A percentile compares a stretch with the other conserved stretches of the same genome.
Conservation (phyloP, 2,888 invertebrate genomes). For the Idaea biselata region DNA sequence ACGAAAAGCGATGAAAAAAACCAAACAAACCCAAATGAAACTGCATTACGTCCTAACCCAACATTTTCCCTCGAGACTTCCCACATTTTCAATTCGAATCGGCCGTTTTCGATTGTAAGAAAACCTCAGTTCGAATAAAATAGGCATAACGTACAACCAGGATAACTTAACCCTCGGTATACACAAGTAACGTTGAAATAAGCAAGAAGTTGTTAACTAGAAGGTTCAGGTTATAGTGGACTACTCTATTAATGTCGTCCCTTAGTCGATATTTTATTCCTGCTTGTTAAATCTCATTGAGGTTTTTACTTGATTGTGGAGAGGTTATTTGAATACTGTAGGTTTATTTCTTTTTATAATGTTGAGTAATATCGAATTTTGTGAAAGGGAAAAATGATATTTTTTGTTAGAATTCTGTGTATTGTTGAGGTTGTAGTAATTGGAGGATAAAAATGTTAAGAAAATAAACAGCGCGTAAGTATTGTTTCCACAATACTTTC, state of each 20-base stretch:
- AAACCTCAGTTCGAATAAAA: constrained; percentile 64
- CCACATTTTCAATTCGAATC: constrained; percentile 71
- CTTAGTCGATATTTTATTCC: constrained; percentile 71
- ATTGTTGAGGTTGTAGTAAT: not conserved
- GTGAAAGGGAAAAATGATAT: constrained; percentile 2
- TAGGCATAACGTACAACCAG: constrained; percentile 41
- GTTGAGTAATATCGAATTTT: not conserved
- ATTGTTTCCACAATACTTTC: too few species aligned
- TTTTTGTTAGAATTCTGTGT: constrained; percentile 1
- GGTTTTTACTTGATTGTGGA: constrained; percentile 56
- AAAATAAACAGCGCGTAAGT: not conserved
- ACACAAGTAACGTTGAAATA: constrained; percentile 10
- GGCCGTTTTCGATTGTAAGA: constrained; percentile 62
- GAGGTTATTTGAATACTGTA: constrained; percentile 43
- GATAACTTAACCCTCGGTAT: constrained; percentile 30
- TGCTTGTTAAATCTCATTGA: constrained; percentile 72
- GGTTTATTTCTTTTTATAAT: constrained; percentile 29
- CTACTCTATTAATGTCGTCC: constrained; percentile 43
- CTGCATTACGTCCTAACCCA: constrained; percentile 34
- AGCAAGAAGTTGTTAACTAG: constrained; percentile 1
- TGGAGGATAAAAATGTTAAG: not conserved
- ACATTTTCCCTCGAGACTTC: constrained; percentile 61
- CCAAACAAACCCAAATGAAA: constrained; percentile 23
- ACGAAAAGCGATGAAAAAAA: not conserved
- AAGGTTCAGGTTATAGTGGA: constrained; percentile 34